Conservation (phyloP, 2,888 invertebrate species). For the Brenthis ino region DNA sequence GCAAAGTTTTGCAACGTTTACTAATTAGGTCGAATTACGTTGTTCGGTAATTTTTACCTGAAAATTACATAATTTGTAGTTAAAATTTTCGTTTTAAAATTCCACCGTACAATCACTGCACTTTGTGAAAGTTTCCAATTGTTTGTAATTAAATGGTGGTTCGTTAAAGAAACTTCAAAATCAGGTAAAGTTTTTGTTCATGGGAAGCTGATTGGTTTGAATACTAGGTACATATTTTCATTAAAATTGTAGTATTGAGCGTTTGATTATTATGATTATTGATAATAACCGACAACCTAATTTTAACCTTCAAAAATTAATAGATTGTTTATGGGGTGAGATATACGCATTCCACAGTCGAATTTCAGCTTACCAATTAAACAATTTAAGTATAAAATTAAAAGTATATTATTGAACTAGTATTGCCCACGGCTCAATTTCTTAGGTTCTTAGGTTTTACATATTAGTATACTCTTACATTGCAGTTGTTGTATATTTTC, state of each 20-base stretch:
- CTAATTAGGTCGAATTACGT: slow-evolving; percentile 15
- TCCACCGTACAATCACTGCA: slow-evolving; percentile 12
- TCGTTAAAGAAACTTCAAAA: slow-evolving; percentile 22
- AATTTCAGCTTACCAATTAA: too few species aligned
- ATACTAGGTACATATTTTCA: neutral
- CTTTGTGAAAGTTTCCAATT: slow-evolving; percentile 24
- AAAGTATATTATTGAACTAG: too few species aligned
- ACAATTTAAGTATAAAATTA: too few species aligned
- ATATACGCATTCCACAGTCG: too few species aligned
- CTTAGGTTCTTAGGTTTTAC: too few species aligned
- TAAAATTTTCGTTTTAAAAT: slow-evolving; percentile 5
- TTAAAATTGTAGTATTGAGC: neutral
- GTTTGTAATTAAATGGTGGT: slow-evolving; percentile 23
- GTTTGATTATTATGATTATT: too few species aligned
- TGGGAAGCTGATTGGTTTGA: neutral
- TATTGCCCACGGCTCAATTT: too few species aligned
- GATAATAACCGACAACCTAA: too few species aligned
- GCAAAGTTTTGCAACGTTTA: slow-evolving; percentile 7
- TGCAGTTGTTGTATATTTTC: too few species aligned
- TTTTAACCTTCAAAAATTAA: too few species aligned
- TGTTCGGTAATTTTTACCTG: slow-evolving; percentile 14
- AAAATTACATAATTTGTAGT: slow-evolving; percentile 10
- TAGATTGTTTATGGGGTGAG: too few species aligned
- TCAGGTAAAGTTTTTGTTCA: slow-evolving; percentile 25
- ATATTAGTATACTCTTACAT: too few species aligned